phyloP scores from a whole-genome alignment of 2,113 vertebrate species.

The Lipophrys pholis region DNA sequence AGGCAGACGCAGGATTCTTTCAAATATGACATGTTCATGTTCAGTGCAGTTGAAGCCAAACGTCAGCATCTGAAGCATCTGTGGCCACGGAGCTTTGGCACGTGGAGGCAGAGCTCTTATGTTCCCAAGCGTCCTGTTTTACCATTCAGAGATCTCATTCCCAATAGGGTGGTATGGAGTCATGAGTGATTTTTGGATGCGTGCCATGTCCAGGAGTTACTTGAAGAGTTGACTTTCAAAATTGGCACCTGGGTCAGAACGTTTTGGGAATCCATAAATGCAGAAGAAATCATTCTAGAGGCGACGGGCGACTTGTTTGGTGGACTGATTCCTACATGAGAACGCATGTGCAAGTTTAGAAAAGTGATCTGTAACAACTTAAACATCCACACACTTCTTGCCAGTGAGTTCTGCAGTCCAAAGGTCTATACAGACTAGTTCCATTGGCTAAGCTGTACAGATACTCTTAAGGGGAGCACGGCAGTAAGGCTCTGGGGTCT shows the following conservation, averaged over 20 bases:
- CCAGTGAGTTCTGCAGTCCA: too few species aligned
- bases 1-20: background rate
- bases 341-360: too few species aligned
- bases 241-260: background rate
- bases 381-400: background rate
- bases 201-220: constrained; percentile 4
- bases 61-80: background rate
- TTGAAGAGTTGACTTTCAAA: constrained; percentile 14
- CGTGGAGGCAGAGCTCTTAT: background rate
- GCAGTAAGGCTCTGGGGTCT: background rate
- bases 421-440: background rate
- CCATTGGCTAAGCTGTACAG: background rate
- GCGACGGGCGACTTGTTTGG: too few species aligned
- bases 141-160: too few species aligned
- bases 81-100: background rate
- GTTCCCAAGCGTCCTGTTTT: background rate
- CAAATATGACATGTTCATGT: background rate
- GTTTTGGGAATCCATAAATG: background rate
- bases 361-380: background rate
- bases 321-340: too few species aligned
- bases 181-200: background rate
- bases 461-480: background rate
- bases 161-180: background rate
- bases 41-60: constrained; percentile 2
- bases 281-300: background rate